phyloP scores from a whole-genome alignment of 2,888 invertebrate species.

The Lissonota sp. region DNA sequence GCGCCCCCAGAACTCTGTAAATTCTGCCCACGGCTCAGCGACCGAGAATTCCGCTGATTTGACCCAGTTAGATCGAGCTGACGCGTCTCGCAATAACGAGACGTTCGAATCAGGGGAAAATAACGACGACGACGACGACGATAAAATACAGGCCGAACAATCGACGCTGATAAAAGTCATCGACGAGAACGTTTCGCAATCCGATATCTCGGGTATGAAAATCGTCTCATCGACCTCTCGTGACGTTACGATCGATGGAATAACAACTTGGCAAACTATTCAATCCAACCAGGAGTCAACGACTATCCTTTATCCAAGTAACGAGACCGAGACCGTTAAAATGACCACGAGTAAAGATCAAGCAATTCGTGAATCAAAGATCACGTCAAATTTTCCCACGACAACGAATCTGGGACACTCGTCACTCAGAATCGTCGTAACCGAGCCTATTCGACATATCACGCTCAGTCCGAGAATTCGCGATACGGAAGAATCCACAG shows the following conservation, averaged over 20 bases:
- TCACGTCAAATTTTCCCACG: slow-evolving; percentile 38
- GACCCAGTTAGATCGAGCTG: slow-evolving; percentile 70
- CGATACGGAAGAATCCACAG: not conserved
- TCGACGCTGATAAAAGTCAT: not conserved
- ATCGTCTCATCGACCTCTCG: slow-evolving; percentile 51
- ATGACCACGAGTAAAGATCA: slow-evolving; percentile 24
- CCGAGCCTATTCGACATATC: slow-evolving; percentile 61
- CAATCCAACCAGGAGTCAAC: slow-evolving; percentile 47
- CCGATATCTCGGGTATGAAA: slow-evolving; percentile 1
- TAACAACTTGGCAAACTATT: slow-evolving; percentile 58
- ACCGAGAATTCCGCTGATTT: slow-evolving; percentile 69
- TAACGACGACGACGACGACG: slow-evolving; percentile 5
- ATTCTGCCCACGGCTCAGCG: slow-evolving; percentile 41
- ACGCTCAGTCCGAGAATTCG: not conserved
- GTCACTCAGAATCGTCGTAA: slow-evolving; percentile 73
- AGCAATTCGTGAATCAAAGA: slow-evolving; percentile 1
- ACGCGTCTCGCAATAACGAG: slow-evolving; percentile 25
- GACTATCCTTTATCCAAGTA: slow-evolving; percentile 21
- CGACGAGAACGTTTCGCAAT: slow-evolving; percentile 9
- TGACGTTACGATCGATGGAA: slow-evolving; percentile 48
- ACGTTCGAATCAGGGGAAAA: slow-evolving; percentile 27
- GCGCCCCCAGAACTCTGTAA: slow-evolving; percentile 20
- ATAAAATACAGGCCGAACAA: slow-evolving; percentile 11
- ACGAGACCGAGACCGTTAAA: slow-evolving; percentile 3
- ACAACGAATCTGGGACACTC: slow-evolving; percentile 41